Conservation (phyloP, 2,888 invertebrate species). For the Pandemis corylana region DNA sequence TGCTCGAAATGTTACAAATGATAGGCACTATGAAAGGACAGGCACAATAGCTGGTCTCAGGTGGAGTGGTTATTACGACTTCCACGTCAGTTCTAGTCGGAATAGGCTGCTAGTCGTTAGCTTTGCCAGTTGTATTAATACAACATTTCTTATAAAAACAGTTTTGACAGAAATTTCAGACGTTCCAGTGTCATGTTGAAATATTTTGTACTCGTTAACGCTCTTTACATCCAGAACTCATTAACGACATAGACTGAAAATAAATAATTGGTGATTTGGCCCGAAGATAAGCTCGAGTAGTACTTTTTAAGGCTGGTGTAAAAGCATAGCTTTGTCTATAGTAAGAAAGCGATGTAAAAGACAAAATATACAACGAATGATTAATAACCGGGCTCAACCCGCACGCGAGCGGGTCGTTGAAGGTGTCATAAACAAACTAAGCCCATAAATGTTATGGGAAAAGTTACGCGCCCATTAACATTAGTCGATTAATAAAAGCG, state of each 20-base stretch:
- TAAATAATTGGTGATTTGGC: background rate
- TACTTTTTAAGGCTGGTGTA: background rate
- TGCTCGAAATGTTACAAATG: background rate
- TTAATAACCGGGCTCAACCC: conserved; percentile 27
- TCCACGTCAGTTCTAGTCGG: background rate
- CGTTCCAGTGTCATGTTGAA: no score
- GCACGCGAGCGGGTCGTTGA: conserved; percentile 39
- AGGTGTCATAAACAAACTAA: conserved; percentile 39
- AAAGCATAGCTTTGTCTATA: background rate
- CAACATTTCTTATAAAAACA: no score
- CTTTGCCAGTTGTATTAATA: background rate
- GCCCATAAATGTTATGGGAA: conserved; percentile 34
- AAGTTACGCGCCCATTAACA: conserved; percentile 36
- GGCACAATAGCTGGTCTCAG: background rate
- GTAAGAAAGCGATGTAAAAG: conserved; percentile 14
- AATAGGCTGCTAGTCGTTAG: background rate
- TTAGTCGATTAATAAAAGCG: conserved; percentile 31
- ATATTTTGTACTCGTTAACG: background rate
- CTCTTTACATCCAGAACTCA: background rate
- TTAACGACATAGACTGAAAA: background rate
- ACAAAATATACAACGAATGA: conserved; percentile 21
- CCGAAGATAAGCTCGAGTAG: background rate
- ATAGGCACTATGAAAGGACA: conserved; percentile 1
- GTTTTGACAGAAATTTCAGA: no score
- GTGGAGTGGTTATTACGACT: background rate